phyloP scores from a whole-genome alignment of 2,113 vertebrate genomes.

The Psittacula cyanocephala region DNA sequence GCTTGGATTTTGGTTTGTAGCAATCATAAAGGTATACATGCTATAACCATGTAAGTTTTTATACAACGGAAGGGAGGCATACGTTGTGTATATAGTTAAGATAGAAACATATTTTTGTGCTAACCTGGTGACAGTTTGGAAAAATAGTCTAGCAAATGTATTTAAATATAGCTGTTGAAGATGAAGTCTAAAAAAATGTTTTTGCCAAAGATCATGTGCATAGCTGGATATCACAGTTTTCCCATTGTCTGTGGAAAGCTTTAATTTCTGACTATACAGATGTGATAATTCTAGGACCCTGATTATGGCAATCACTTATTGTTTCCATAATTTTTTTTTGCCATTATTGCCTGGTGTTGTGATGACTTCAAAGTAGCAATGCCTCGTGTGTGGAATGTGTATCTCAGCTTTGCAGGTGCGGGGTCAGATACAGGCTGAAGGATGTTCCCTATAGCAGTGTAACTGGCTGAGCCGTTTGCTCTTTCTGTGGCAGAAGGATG shows the following conservation, averaged over 20 bases:
- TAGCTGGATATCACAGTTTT: neutral
- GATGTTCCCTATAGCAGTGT: neutral
- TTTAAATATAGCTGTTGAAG: neutral
- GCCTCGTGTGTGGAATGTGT: neutral
- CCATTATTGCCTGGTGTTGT: neutral
- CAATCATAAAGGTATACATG: neutral
- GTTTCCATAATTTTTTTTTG: neutral
- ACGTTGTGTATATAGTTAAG: neutral
- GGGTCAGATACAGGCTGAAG: neutral
- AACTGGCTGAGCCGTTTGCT: neutral
- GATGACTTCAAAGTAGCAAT: neutral
- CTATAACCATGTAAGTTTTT: neutral
- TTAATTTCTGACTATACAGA: neutral
- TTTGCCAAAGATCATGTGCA: neutral
- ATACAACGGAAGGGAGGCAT: accelerated
- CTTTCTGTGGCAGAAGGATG: neutral
- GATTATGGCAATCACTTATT: neutral
- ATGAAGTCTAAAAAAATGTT: neutral
- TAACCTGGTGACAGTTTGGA: neutral
- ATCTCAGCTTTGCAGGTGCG: neutral
- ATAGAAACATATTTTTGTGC: neutral
- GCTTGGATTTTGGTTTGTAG: neutral
- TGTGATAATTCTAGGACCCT: neutral
- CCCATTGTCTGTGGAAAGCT: neutral
- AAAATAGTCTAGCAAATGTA: neutral